A percentile compares a stretch with the other conserved stretches of the same genome.
These are phyloP conservation scores for Calyptomena viridis DNA, from an alignment of 2,113 vertebrate species.

Conservation along the genomic window DNA sequence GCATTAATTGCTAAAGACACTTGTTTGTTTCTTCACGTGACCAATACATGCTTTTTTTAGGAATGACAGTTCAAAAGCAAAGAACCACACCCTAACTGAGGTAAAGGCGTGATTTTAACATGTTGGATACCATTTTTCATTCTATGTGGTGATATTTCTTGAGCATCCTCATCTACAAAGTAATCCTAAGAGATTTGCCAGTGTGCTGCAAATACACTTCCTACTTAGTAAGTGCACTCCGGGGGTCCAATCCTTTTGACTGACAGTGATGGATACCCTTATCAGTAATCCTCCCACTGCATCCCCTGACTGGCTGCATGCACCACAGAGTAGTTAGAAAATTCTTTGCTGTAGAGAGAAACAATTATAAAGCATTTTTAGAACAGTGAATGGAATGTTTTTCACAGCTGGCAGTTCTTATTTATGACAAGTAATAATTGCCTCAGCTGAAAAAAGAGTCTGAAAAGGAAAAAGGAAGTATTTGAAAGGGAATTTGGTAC, in stretches of 20 bases:
- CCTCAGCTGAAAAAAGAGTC: not conserved
- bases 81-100: not conserved
- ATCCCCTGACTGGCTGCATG: not conserved
- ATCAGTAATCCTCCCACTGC: not conserved
- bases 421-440: conserved; percentile 57
- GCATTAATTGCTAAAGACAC: not conserved
- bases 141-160: not conserved
- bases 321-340: not conserved
- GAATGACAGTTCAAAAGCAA: not conserved
- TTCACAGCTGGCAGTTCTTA: conserved; percentile 58
- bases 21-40: not conserved
- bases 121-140: not conserved
- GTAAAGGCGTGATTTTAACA: not conserved
- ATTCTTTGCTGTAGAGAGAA: not conserved
- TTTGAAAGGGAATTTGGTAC: not conserved
- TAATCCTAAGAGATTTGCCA: not conserved
- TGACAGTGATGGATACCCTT: conserved; percentile 32
- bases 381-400: not conserved
- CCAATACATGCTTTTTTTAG: not conserved
- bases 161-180: not conserved
- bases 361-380: conserved; percentile 46
- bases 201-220: not conserved
- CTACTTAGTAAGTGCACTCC: not conserved
- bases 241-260: not conserved
- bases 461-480: not conserved